phyloP scores from a whole-genome alignment of 2,113 vertebrate species.

The Empidonax alnorum region DNA sequence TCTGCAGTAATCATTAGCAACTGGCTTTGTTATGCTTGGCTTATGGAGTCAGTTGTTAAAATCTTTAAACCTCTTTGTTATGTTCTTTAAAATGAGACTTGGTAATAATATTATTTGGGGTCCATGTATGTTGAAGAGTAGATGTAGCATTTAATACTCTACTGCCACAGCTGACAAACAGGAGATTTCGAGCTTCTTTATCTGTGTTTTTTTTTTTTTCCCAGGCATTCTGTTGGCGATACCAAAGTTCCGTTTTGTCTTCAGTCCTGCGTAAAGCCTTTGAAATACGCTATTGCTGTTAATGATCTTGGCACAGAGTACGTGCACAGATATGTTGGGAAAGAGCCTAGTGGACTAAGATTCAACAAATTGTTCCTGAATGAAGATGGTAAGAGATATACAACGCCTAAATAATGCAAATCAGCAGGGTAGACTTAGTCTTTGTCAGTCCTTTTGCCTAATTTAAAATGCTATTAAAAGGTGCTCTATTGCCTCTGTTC shows the following conservation, averaged over 20 bases:
- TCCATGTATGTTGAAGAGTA: not conserved
- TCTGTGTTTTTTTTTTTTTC: conserved; percentile 14
- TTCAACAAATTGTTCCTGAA: conserved; percentile 99
- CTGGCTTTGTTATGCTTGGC: not conserved
- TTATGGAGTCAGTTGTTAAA: not conserved
- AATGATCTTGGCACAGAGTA: conserved; percentile 97
- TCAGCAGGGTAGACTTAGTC: not conserved
- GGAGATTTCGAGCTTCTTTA: not conserved
- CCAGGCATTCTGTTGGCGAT: conserved; percentile 93
- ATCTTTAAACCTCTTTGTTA: not conserved
- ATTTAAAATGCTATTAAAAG: not conserved
- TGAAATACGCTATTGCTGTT: conserved; percentile 95
- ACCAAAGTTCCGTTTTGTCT: conserved; percentile 99
- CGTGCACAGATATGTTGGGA: conserved; percentile 96
- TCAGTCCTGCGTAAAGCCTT: conserved; percentile 96
- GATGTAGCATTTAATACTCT: not conserved
- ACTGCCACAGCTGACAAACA: not conserved
- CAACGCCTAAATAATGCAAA: not conserved
- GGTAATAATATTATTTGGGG: not conserved
- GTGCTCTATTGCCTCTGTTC: not conserved
- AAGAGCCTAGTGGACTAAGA: conserved; percentile 95
- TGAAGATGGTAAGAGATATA: conserved; percentile 88
- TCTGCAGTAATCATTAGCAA: not conserved
- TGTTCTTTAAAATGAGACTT: not conserved
- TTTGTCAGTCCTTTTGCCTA: not conserved